Base-by-base conservation (phyloP, 2,888 invertebrate species). In the Chaitophorus viminalis region DNA sequence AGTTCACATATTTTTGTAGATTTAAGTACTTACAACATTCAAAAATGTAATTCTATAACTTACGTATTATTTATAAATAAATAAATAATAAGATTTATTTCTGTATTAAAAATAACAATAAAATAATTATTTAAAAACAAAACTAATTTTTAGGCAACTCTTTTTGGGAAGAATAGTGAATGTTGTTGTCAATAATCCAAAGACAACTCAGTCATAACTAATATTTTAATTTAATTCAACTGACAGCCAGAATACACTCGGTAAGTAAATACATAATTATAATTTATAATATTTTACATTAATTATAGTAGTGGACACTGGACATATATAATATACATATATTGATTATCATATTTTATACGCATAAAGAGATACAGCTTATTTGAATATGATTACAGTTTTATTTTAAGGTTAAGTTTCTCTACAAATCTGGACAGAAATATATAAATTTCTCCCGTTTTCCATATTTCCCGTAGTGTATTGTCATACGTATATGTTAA, bases 391-490 rank as follows among this genome's bases (percentile, higher is more conserved):
- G 21, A 6, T 21, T 60, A 60, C 4, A 6, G 60, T 60, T 60
- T 25, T 21, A 60, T 33, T 78, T 36, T 60, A 39, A 21, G 18
- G 17, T 60, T 60, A 65, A 31, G 84, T 76, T 83, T 85, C 60
- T 68, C 84, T 85, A 33, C 33, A 82, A 83, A 29, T 75, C 60
- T 14, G 72, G 72, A 72, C 68, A 29, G 46, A 81, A 82, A 72
- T 82, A 39, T 52, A 25, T 31, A 29, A 65, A 75, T 83, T 74
- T 85, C 85, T 77, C 85, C 68, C 21, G 60, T 79, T 79, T 79
- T 87, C 39, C 29, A 72, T 78, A 81, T 74, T 87, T 60, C 85
- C 54, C 54, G 85, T 86, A 25, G 86, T 39, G 86, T 52, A 68
- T 77, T 77, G 76, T 76, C 65, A 84, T 85, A 33, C 75, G 39